A percentile compares a stretch with the other conserved stretches of the same genome.
These are phyloP conservation scores for Dasyprocta punctata DNA, from an alignment of 2,113 vertebrate species.

Conservation along the genomic window DNA sequence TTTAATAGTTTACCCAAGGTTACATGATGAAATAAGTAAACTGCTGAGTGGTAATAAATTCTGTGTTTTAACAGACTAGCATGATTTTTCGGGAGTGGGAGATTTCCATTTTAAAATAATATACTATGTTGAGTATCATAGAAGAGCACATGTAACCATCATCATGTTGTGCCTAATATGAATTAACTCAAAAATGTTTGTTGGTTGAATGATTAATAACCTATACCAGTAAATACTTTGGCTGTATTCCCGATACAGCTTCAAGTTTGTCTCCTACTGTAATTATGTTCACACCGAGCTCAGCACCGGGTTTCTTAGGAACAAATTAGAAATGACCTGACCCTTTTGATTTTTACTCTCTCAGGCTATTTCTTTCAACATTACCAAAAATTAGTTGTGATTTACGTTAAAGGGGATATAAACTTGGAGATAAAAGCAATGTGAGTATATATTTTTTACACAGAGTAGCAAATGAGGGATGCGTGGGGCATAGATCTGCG, in stretches of 20 bases:
- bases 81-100: slow-evolving; percentile 71
- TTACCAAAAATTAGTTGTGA: slow-evolving; percentile 12
- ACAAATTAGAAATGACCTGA: slow-evolving; percentile 80
- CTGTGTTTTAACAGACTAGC: slow-evolving; percentile 63
- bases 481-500: neutral
- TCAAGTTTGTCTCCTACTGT: slow-evolving; percentile 73
- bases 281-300: slow-evolving; percentile 78
- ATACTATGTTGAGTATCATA: slow-evolving; percentile 81
- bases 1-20: slow-evolving; percentile 17
- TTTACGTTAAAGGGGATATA: slow-evolving; percentile 4
- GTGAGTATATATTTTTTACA: neutral
- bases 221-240: slow-evolving; percentile 72
- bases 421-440: slow-evolving; percentile 3
- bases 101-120: slow-evolving; percentile 83
- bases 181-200: slow-evolving; percentile 18
- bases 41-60: slow-evolving; percentile 38
- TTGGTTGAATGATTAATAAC: slow-evolving; percentile 50
- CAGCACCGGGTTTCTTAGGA: slow-evolving; percentile 80
- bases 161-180: slow-evolving; percentile 77
- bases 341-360: slow-evolving; percentile 78
- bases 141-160: slow-evolving; percentile 79
- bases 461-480: neutral
- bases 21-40: slow-evolving; percentile 63
- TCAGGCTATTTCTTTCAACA: slow-evolving; percentile 43
- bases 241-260: slow-evolving; percentile 62